Conservation (phyloP, 2,888 invertebrate genomes). For the Muschampia plurimacula region DNA sequence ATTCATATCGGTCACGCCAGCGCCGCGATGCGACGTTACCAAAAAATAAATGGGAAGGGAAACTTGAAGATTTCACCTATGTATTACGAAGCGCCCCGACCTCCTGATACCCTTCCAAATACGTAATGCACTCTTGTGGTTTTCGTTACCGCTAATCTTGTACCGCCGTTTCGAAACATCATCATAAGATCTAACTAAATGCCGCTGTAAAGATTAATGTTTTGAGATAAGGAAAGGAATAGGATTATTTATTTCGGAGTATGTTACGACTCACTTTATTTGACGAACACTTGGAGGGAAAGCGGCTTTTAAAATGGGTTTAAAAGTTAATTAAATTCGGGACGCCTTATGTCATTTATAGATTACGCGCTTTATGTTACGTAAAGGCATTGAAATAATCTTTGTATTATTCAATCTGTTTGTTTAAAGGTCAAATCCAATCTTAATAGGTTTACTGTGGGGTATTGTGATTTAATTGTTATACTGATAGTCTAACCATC, state of each 20-base stretch:
- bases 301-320: slow-evolving; percentile 11
- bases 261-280: slow-evolving; percentile 26
- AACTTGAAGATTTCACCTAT: slow-evolving; percentile 60
- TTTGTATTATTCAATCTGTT: slow-evolving; percentile 6
- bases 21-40: slow-evolving; percentile 53
- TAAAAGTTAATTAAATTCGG: slow-evolving; percentile 17
- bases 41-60: slow-evolving; percentile 61
- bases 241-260: slow-evolving; percentile 21
- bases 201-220: slow-evolving; percentile 26
- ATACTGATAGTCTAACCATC: neutral
- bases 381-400: neutral
- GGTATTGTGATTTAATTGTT: neutral
- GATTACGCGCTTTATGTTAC: neutral
- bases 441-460: neutral
- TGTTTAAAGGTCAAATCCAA: neutral
- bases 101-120: slow-evolving; percentile 2
- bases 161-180: slow-evolving; percentile 19
- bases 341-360: slow-evolving; percentile 5
- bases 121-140: neutral
- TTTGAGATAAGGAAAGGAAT: slow-evolving; percentile 15
- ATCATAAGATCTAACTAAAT: slow-evolving; percentile 24
- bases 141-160: slow-evolving; percentile 10
- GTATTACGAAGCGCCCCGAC: slow-evolving; percentile 46
- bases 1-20: slow-evolving; percentile 76
- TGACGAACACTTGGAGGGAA: slow-evolving; percentile 1